Evolutionary conservation across 2,113 vertebrate species (phyloP).

Genomic region (Myrmophylax atrothorax): DNA sequence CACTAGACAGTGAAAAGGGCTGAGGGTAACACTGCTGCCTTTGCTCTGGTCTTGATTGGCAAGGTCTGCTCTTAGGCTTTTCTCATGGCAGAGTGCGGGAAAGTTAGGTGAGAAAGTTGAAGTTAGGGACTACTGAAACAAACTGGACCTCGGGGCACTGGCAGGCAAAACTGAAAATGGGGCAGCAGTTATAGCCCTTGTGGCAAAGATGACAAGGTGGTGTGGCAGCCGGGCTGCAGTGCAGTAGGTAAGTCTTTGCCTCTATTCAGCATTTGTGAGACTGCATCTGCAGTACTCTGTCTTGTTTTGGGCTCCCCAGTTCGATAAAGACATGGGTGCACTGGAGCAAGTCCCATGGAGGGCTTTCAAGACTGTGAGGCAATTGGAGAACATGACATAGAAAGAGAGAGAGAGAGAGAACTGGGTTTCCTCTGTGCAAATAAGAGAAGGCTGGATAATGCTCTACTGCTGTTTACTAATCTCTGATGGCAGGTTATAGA

Average conservation of each 20-base stretch:
- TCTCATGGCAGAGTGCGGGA: neutral
- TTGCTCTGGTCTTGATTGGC: neutral
- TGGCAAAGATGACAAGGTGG: rapidly evolving
- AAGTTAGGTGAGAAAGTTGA: neutral
- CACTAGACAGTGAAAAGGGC: neutral
- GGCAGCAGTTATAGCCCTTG: neutral
- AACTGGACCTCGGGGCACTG: neutral
- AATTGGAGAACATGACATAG: neutral
- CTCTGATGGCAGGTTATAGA: neutral
- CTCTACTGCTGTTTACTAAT: neutral
- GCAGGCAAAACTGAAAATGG: neutral
- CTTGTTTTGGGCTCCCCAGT: neutral
- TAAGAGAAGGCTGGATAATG: neutral
- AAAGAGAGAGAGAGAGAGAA: neutral
- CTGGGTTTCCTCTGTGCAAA: neutral
- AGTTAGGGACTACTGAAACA: neutral
- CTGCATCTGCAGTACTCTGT: neutral
- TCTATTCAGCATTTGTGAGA: neutral
- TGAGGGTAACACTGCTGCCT: neutral
- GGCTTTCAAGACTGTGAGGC: neutral
- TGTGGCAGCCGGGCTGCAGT: neutral
- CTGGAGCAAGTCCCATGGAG: neutral
- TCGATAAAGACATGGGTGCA: neutral
- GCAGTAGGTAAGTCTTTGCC: neutral
- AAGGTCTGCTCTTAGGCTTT: neutral